A percentile compares a stretch with the other conserved stretches of the same genome.
These are phyloP conservation scores for Crossocerus cetratus DNA, from an alignment of 2,888 invertebrate genomes.

Conservation along the genomic window DNA sequence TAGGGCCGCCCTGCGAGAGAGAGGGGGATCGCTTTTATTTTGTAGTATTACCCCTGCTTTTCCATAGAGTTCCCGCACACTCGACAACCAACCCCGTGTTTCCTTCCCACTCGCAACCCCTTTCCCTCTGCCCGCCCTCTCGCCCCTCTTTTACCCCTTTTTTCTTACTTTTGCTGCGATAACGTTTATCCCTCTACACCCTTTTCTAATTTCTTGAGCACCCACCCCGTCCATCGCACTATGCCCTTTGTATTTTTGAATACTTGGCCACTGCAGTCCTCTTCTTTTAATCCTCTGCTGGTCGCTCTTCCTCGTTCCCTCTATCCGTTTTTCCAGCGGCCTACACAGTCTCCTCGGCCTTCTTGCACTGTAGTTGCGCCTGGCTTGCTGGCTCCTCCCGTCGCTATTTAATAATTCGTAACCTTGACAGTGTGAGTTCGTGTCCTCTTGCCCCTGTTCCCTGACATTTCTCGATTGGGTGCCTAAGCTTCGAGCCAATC, in stretches of 20 bases:
- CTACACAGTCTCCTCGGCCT: neutral
- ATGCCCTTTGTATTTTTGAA: neutral
- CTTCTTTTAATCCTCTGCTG: neutral
- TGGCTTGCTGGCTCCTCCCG: neutral
- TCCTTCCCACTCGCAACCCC: neutral
- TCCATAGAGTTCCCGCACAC: neutral
- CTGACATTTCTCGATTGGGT: neutral
- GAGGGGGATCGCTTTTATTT: slow-evolving; percentile 57
- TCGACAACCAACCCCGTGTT: neutral
- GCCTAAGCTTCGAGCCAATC: neutral
- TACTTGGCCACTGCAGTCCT: neutral
- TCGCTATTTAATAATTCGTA: slow-evolving; percentile 1
- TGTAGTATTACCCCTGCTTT: slow-evolving; percentile 5
- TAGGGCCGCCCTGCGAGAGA: slow-evolving; percentile 36
- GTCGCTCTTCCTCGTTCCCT: neutral
- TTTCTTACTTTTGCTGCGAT: neutral
- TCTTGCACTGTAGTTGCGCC: too few species aligned
- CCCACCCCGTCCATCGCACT: neutral
- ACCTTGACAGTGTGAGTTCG: neutral
- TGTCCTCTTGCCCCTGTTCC: neutral
- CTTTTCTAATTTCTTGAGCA: slow-evolving; percentile 1
- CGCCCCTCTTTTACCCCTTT: neutral
- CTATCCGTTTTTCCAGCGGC: neutral
- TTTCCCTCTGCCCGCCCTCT: neutral
- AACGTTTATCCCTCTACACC: slow-evolving; percentile 1